Evolutionary conservation across 1,140 invertebrate genomes (phyloP), one percentile per base, ranked within the genome.

Genomic region (Belonocnema kinseyi): DNA sequence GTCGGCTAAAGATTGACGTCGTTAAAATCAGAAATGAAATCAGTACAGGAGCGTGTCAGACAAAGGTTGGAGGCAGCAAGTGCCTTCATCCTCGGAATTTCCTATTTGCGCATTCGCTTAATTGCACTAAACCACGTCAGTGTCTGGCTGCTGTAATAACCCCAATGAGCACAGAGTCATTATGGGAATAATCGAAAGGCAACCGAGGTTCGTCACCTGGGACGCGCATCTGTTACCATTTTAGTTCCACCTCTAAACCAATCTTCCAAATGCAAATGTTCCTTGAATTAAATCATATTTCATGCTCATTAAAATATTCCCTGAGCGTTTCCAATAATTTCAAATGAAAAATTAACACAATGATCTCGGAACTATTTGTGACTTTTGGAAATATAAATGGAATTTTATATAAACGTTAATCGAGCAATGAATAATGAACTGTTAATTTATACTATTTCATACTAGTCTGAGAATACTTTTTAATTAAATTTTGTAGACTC

Each of bases 141-240:
- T 33, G 26, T 3, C 26, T 33, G 26, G 40, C 40, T 46, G 40
- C 1, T 46, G 46, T 40, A 16, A 66, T 40, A 40, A 66, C 33
- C 46, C 10, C 61, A 40, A 66, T 66, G 61, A 66, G 61, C 21
- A 61, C 17, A 56, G 53, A 56, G 21, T 61, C 61, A 66, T 66
- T 66, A 66, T 26, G 12, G 7, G 46, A 66, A 66, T 33, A 66
- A 66, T 66, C 33, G 61, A 66, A 33, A 66, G 26, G 40, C 58
- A 66, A 66, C 26, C 3, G 2, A 40, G 26, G 58, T 40, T 66
- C 26, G 58, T 66, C 58, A 66, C 61, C 61, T 66, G 61, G 14
- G 26, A 40, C 61, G 26, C 61, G 61, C 61, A 66, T 66, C 61
- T 66, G 61, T 66, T 66, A 66, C 61, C 26, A 3, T 66, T 66